Evolutionary conservation across 2,797 vertebrate genomes (phyloP).

Genomic region (Lates japonicus): DNA sequence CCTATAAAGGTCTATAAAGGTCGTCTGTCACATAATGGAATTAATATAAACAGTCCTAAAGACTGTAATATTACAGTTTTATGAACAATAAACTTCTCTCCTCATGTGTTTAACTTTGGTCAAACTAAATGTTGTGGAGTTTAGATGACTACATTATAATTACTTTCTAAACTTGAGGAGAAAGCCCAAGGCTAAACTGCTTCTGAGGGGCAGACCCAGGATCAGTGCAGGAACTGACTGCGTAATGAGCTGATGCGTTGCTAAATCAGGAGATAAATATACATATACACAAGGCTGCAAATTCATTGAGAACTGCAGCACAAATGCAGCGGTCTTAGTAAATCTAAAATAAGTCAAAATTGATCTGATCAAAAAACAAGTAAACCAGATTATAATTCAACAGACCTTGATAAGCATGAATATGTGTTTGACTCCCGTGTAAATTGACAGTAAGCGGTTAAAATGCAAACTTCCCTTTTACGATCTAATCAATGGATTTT

Average conservation of each 20-base stretch:
- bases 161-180: not conserved
- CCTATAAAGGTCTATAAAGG: conserved; percentile 60
- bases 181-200: not conserved
- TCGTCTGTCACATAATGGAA: conserved; percentile 9
- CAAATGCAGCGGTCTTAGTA: not conserved
- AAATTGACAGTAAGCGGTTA: not conserved
- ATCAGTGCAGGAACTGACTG: not conserved
- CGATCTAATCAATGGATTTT: conserved; percentile 1
- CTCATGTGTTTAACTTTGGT: conserved; percentile 17
- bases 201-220: not conserved
- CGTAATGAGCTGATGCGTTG: not conserved
- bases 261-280: conserved; percentile 2
- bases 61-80: not conserved
- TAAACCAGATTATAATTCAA: not conserved
- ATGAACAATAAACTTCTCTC: conserved; percentile 9
- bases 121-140: conserved; percentile 15
- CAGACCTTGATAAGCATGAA: not conserved
- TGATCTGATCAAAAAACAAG: not conserved
- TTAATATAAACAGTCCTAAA: not conserved
- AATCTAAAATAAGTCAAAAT: not conserved
- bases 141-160: not conserved
- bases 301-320: not conserved
- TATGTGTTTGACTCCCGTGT: not conserved
- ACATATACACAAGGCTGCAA: not conserved
- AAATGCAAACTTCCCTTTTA: not conserved